Base-by-base conservation (phyloP, 1,140 invertebrate genomes). In the Papilio polyxenes region DNA sequence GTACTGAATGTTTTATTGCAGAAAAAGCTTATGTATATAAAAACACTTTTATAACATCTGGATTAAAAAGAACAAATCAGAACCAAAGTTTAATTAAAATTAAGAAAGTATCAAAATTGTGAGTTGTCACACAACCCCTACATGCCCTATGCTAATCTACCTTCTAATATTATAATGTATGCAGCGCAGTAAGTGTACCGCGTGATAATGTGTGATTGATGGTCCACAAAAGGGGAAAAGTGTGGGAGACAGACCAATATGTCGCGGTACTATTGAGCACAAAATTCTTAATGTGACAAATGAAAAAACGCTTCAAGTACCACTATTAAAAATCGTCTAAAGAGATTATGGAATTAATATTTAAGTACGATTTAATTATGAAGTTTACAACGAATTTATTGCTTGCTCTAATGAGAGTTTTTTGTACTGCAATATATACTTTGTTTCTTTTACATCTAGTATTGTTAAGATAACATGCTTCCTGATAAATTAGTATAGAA, bases 191-290 rank as follows among this genome's bases (percentile, higher is more conserved):
- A 84, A 86, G 75, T 87, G 86, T 83, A 83, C 77, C 84, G 81
- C 69, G 83, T 86, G 90, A 91, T 89, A 91, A 89, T 89, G 79
- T 15, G 82, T 91, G 90, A 91, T 89, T 88, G 89, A 90, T 91
- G 86, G 85, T 80, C 69, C 75, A 76, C 53, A 79, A 84, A 76
- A 75, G 82, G 81, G 69, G 75, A 83, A 83, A 81, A 84, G 87
- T 88, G 88, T 89, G 89, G 89, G 89, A 89, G 83, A 88, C 82
- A 53, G 44, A 80, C 59, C 40, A 75, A 78, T 75, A 48, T 53
- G 20, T 13, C 37, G 31, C 11, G 17, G 82, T 84, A 89, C 83
- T 56, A 80, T 75, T 31, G 31, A 44, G 20, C 0, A 76, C 51
- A 83, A 37, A 83, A 84, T 81, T 83, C 48, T 15, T 76, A 9